phyloP scores from a whole-genome alignment of 2,113 vertebrate genomes.

The Lipotes vexillifer region DNA sequence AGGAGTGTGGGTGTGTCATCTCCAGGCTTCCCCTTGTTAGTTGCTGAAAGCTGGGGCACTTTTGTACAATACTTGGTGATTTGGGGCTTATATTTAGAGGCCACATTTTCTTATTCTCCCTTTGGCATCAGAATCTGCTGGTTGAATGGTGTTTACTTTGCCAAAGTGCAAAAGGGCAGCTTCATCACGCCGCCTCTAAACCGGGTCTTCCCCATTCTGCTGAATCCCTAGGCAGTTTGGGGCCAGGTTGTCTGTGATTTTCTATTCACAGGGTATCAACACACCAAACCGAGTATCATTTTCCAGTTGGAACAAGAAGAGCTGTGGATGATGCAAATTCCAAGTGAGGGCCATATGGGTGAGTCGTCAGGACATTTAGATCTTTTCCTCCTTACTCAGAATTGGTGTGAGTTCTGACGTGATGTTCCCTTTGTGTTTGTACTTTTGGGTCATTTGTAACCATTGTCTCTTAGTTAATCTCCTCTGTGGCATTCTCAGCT shows the following conservation, averaged over 20 bases:
- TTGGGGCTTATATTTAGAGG: neutral
- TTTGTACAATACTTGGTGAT: neutral
- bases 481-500: neutral
- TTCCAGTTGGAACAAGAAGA: conserved; percentile 14
- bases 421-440: neutral
- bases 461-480: neutral
- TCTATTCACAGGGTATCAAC: neutral
- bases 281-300: neutral
- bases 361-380: neutral
- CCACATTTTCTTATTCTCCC: neutral
- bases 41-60: neutral
- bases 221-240: neutral
- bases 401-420: neutral
- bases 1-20: rapidly evolving
- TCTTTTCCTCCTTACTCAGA: neutral
- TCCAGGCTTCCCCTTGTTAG: neutral
- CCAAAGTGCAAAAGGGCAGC: neutral
- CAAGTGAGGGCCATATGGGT: neutral
- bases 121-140: neutral
- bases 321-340: neutral
- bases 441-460: too few species aligned
- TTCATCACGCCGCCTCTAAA: neutral
- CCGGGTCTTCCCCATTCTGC: neutral
- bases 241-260: neutral
- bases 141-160: neutral